phyloP scores from a whole-genome alignment of 2,888 invertebrate species.

The Caenorhabditis imperialis region DNA sequence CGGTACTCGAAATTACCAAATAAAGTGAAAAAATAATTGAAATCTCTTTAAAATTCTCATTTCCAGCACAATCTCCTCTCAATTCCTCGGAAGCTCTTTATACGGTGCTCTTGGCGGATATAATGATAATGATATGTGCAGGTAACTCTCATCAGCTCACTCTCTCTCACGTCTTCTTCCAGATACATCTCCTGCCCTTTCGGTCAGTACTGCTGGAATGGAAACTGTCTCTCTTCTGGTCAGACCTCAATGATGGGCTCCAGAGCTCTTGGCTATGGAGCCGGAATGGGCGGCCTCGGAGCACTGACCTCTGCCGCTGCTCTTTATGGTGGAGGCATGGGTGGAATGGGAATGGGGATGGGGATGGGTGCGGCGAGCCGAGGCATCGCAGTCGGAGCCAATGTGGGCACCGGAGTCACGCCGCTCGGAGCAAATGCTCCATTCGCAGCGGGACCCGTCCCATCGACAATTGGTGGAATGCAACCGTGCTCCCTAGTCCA shows the following conservation, averaged over 20 bases:
- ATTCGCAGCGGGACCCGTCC: slow-evolving; percentile 32
- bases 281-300: slow-evolving; percentile 54
- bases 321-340: slow-evolving; percentile 44
- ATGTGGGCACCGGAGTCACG: slow-evolving; percentile 41
- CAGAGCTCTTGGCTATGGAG: slow-evolving; percentile 41
- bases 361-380: slow-evolving; percentile 33
- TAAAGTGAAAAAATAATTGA: no score
- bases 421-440: slow-evolving; percentile 33
- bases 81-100: slow-evolving; percentile 72
- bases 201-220: slow-evolving; percentile 76
- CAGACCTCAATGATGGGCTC: slow-evolving; percentile 52
- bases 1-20: no score
- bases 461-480: slow-evolving; percentile 55
- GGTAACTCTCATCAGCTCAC: slow-evolving; percentile 46
- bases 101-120: slow-evolving; percentile 74
- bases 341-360: slow-evolving; percentile 3
- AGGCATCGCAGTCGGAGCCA: slow-evolving; percentile 44
- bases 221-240: slow-evolving; percentile 68
- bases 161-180: slow-evolving; percentile 9
- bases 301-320: slow-evolving; percentile 66
- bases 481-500: slow-evolving; percentile 74
- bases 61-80: slow-evolving; percentile 17
- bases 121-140: slow-evolving; percentile 75
- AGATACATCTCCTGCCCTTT: slow-evolving; percentile 74
- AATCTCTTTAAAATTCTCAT: no score